Evolutionary conservation across 2,888 invertebrate species (phyloP).

Genomic region (Cloeon dipterum): DNA sequence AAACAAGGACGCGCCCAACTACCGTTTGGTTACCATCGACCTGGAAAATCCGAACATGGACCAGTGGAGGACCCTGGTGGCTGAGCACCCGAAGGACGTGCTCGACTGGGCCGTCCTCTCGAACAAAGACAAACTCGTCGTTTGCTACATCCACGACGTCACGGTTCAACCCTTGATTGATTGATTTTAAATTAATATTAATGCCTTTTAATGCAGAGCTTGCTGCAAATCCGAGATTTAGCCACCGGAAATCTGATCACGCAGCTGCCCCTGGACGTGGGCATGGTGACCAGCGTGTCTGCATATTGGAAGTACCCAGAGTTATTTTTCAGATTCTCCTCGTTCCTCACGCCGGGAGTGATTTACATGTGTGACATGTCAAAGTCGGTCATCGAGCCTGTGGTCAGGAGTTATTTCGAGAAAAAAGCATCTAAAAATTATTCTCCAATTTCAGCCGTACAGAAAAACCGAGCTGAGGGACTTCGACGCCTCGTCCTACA

Average conservation of each 20-base stretch:
- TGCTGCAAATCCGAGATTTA: slow-evolving; percentile 57
- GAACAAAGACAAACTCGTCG: slow-evolving; percentile 59
- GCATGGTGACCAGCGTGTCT: slow-evolving; percentile 62
- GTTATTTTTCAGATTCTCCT: slow-evolving; percentile 84
- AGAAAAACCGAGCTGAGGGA: slow-evolving; percentile 68
- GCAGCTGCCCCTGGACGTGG: slow-evolving; percentile 62
- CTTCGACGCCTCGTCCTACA: slow-evolving; percentile 53
- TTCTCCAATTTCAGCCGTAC: slow-evolving; percentile 32
- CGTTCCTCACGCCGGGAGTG: slow-evolving; percentile 72
- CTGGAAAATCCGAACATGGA: slow-evolving; percentile 42
- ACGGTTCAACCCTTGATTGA: slow-evolving; percentile 34
- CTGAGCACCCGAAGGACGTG: slow-evolving; percentile 68
- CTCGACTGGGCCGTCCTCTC: slow-evolving; percentile 75
- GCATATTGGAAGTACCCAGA: slow-evolving; percentile 68
- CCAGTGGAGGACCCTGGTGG: slow-evolving; percentile 63
- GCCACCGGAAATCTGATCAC: slow-evolving; percentile 43
- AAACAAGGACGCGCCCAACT: slow-evolving; percentile 83
- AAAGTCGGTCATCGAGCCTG: slow-evolving; percentile 28
- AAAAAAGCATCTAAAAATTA: slow-evolving; percentile 16
- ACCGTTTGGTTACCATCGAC: slow-evolving; percentile 66
- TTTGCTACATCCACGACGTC: slow-evolving; percentile 82
- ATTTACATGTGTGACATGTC: slow-evolving; percentile 73
- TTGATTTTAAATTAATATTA: slow-evolving; percentile 2
- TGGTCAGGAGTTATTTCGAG: no score
- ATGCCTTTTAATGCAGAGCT: no score